These are phyloP conservation scores for Parthenolecanium corni DNA, from an alignment of 2,888 invertebrate species.

Conservation along the genomic window DNA sequence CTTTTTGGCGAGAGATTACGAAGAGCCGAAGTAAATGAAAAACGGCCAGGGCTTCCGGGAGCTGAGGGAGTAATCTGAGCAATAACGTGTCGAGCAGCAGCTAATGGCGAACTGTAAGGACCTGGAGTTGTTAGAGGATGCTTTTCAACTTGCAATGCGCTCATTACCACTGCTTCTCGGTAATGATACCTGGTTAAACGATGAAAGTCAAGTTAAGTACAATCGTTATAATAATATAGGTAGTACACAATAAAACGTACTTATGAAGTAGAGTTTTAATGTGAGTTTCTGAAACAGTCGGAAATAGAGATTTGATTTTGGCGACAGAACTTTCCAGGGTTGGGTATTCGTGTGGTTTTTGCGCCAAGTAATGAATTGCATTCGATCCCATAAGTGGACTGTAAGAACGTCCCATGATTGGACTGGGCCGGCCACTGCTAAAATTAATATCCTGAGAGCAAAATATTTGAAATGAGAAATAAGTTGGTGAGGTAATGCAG, in stretches of 20 bases:
- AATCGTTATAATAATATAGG: not conserved
- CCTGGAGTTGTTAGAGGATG: conserved; percentile 35
- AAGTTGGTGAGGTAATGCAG: not conserved
- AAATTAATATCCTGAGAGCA: conserved; percentile 41
- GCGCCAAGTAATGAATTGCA: conserved; percentile 33
- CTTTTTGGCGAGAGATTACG: conserved; percentile 31
- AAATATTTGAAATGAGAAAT: not conserved
- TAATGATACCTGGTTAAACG: conserved; percentile 68
- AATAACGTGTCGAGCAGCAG: conserved; percentile 30
- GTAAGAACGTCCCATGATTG: conserved; percentile 42
- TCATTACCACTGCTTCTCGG: conserved; percentile 82
- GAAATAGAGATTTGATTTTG: conserved; percentile 78
- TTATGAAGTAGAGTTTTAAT: conserved; percentile 75
- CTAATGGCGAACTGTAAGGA: conserved; percentile 34
- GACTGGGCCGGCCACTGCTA: conserved; percentile 41
- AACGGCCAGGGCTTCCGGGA: conserved; percentile 32
- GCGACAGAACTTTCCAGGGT: conserved; percentile 63
- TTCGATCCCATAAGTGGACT: conserved; percentile 42
- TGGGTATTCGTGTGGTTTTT: conserved; percentile 41
- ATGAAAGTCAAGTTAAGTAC: not conserved
- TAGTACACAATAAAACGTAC: conserved; percentile 48
- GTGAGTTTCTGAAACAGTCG: conserved; percentile 78
- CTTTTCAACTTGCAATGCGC: conserved; percentile 84
- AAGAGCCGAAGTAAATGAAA: conserved; percentile 39
- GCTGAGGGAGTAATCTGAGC: conserved; percentile 31